Evolutionary conservation across 2,888 invertebrate species (phyloP).

Genomic region (Agrenia bidenticulata): DNA sequence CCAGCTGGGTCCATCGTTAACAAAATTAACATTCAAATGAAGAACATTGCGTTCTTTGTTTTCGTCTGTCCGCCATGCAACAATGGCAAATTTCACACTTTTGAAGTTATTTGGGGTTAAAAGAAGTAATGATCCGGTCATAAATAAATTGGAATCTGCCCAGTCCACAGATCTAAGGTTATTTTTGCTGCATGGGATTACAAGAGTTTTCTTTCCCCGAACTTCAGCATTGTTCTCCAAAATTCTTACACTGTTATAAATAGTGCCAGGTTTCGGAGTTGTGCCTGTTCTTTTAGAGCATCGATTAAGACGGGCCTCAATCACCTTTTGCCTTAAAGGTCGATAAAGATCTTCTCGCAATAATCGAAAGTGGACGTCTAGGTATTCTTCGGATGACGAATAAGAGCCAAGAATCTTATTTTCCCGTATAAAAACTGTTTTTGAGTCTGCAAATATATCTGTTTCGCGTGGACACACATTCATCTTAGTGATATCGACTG

Average conservation of each 20-base stretch:
- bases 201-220: neutral
- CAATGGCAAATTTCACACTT: neutral
- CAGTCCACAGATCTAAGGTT: constrained; percentile 8
- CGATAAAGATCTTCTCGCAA: constrained; percentile 75
- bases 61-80: neutral
- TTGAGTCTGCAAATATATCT: constrained; percentile 16
- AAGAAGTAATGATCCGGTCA: constrained; percentile 45
- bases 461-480: constrained; percentile 11
- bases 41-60: neutral
- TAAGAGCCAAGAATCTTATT: constrained; percentile 68
- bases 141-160: constrained; percentile 31
- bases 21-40: neutral
- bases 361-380: constrained; percentile 73
- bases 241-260: neutral
- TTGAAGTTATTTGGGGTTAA: constrained; percentile 41
- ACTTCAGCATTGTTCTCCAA: neutral
- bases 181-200: constrained; percentile 11
- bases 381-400: constrained; percentile 67
- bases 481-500: constrained; percentile 6
- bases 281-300: neutral
- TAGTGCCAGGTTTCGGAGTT: neutral
- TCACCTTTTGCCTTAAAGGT: constrained; percentile 66
- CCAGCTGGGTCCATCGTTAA: constrained; percentile 2
- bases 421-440: constrained; percentile 58
- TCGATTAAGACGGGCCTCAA: neutral